Conservation (phyloP, 1,140 invertebrate genomes). For the Teleogryllus occipitalis region DNA sequence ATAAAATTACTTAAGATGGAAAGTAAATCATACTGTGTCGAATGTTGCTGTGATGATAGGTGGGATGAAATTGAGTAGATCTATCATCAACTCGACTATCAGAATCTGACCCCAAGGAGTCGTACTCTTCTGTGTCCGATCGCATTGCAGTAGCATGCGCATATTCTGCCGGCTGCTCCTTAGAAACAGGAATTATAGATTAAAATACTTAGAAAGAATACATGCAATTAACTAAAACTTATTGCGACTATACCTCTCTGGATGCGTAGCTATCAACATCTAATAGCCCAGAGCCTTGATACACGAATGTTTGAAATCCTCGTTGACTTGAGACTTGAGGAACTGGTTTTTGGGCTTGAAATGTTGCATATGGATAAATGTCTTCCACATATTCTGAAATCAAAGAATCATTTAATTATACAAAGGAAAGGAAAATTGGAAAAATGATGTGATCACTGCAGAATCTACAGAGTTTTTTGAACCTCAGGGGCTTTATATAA, state of each 20-base stretch:
- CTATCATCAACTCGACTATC: constrained; percentile 20
- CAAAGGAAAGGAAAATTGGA: too few relatives aligned
- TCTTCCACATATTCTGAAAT: constrained; percentile 32
- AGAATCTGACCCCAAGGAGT: constrained; percentile 28
- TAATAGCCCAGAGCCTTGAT: constrained; percentile 16
- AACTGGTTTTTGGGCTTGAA: constrained; percentile 31
- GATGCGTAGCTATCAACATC: constrained; percentile 17
- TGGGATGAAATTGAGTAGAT: constrained; percentile 17
- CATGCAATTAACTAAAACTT: background rate
- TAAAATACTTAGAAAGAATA: background rate
- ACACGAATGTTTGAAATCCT: constrained; percentile 23
- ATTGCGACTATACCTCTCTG: constrained; percentile 14
- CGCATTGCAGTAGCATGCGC: constrained; percentile 21
- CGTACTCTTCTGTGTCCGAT: constrained; percentile 28
- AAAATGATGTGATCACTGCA: too few relatives aligned
- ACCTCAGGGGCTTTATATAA: too few relatives aligned
- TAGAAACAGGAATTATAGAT: background rate
- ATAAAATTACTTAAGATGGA: constrained; percentile 6
- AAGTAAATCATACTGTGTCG: constrained; percentile 26
- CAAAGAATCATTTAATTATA: background rate
- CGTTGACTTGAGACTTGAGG: constrained; percentile 15
- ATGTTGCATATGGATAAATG: constrained; percentile 34
- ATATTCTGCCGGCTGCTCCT: constrained; percentile 22
- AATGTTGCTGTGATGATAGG: constrained; percentile 25
- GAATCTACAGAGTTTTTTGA: too few relatives aligned